A percentile compares a stretch with the other conserved stretches of the same genome.
Evolutionary conservation across 2,888 invertebrate species (phyloP).

Genomic region (Melanargia galathea): DNA sequence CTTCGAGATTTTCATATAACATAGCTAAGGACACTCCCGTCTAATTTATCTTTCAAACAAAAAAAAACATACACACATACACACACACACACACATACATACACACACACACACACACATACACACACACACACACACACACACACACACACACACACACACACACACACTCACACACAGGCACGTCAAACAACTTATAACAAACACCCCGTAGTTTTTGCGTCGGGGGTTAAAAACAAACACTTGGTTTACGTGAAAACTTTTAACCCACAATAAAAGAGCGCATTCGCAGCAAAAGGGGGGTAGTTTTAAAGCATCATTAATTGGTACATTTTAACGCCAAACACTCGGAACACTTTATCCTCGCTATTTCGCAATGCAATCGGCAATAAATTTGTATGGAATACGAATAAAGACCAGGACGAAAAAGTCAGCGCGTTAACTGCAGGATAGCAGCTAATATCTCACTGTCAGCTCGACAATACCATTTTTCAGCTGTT

Average conservation of each 20-base stretch:
- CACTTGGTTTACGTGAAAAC: not conserved
- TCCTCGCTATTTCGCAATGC: conserved; percentile 20
- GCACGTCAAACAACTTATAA: too few relatives aligned
- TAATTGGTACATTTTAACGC: conserved; percentile 17
- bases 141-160: too few relatives aligned
- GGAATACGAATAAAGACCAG: conserved; percentile 37
- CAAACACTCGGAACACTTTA: conserved; percentile 8
- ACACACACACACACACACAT: too few relatives aligned
- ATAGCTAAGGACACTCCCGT: too few relatives aligned
- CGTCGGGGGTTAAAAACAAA: too few relatives aligned
- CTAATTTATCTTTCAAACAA: too few relatives aligned
- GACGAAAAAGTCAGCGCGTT: conserved; percentile 33
- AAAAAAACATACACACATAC: too few relatives aligned
- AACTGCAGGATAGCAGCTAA: conserved; percentile 37
- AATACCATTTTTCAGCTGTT: conserved; percentile 39
- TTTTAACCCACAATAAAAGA: conserved; percentile 7
- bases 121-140: too few relatives aligned
- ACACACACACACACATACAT: too few relatives aligned
- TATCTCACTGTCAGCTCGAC: conserved; percentile 37
- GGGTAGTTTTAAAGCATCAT: conserved; percentile 19
- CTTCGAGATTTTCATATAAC: too few relatives aligned
- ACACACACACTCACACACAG: too few relatives aligned
- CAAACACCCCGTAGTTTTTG: too few relatives aligned
- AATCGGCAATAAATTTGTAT: conserved; percentile 36
- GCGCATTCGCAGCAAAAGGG: not conserved